phyloP scores from a whole-genome alignment of 1,140 invertebrate species.

The Drosophila kanapiae region DNA sequence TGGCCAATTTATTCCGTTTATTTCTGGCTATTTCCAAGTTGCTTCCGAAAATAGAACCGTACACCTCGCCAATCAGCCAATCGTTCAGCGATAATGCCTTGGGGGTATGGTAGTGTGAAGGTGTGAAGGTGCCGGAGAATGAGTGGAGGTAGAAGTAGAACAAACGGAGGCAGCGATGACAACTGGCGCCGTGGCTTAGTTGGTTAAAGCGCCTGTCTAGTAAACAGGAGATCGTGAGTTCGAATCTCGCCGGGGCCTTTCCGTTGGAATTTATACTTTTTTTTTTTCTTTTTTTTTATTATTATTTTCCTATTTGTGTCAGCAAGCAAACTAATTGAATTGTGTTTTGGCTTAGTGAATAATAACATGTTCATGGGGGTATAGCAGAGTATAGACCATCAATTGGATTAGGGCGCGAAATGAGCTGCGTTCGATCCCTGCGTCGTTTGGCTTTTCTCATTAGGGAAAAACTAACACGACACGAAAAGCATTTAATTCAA shows the following conservation, averaged over 20 bases:
- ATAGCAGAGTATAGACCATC: background rate
- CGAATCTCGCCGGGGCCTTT: conserved; percentile 87
- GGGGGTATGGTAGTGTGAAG: background rate
- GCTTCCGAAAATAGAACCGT: conserved; percentile 13
- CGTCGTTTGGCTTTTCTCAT: conserved; percentile 20
- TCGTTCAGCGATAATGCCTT: conserved; percentile 14
- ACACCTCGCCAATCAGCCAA: conserved; percentile 16
- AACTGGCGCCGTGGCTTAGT: conserved; percentile 87
- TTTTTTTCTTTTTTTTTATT: background rate
- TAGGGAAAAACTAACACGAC: conserved; percentile 45
- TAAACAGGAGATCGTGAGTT: conserved; percentile 88
- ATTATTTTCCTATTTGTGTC: background rate
- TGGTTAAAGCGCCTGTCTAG: conserved; percentile 89
- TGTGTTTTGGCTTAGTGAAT: conserved; percentile 26
- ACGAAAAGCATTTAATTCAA: conserved; percentile 54
- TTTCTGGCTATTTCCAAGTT: conserved; percentile 14
- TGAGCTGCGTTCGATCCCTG: conserved; percentile 36
- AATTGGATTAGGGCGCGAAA: conserved; percentile 50
- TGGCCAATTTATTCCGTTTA: background rate
- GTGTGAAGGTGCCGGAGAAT: background rate
- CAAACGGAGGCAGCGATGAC: background rate
- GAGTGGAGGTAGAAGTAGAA: background rate
- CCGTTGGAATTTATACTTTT: conserved; percentile 1
- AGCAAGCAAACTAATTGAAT: conserved; percentile 32
- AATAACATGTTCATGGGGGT: conserved; percentile 18